Base-by-base conservation (phyloP, 2,888 invertebrate genomes). In the Homarus gammarus region DNA sequence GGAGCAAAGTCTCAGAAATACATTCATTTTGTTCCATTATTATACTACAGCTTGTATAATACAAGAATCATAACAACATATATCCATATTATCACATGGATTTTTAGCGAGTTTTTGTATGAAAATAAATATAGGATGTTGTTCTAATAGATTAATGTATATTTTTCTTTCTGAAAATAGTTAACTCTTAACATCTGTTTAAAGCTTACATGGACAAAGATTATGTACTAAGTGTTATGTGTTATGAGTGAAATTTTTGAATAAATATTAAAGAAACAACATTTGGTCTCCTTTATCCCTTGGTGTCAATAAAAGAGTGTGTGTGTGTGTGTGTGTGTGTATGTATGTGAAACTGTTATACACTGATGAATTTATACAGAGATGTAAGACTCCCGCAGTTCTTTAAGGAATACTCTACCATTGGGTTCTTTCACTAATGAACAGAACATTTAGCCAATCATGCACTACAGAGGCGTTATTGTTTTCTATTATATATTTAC, bases 201-300 rank as follows among this genome's bases (percentile, higher is more conserved):
- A 64, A 84, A 84, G 56, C 51, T 51, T 84, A 31, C 56, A 51
- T 27, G 40, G 49, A 75, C 31, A 44, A 31, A 44, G 61, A 51
- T 72, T 72, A 70, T 73, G 84, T 73, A 73, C 31, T 84, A 56
- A 40, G 33, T 72, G 73, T 84, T 70, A 82, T 73, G 84, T 84
- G 84, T 84, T 84, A 73, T 38, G 73, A 70, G 73, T 84, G 84
- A 84, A 49, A 31, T 75, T 84, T 84, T 84, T 44, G 61, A 84
- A 84, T 79, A 79, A 79, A 79, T 38, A 33, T n/a, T 38, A n/a
- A 64, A 22, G 64, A 79, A 40, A 56, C 22, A 10, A 49, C n/a
- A n/a, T n/a, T n/a, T n/a, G n/a, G n/a, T n/a, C n/a, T n/a, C n/a
- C n/a, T n/a, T n/a, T n/a, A n/a, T n/a, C n/a, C n/a, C n/a, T n/a